Conservation (phyloP, 2,888 invertebrate species). For the Notocelia uddmanniana region DNA sequence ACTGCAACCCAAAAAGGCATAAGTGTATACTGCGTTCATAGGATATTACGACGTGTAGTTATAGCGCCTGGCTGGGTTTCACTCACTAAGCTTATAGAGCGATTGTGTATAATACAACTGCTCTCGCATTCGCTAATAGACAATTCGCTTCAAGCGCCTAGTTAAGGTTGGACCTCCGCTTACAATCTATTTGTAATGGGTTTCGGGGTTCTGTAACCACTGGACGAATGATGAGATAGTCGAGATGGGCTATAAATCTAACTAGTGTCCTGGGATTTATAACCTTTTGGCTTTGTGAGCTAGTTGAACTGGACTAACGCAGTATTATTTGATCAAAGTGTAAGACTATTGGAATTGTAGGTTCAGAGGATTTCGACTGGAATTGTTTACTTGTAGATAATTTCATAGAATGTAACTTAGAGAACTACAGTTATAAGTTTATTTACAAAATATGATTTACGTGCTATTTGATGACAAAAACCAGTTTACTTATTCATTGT, state of each 20-base stretch:
- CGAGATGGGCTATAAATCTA: neutral
- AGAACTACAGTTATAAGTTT: no score
- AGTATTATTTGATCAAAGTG: neutral
- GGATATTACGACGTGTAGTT: neutral
- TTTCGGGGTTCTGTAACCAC: neutral
- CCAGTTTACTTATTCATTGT: no score
- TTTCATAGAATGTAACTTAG: no score
- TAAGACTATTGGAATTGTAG: neutral
- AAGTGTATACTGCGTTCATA: neutral
- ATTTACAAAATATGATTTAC: no score
- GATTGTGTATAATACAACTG: neutral
- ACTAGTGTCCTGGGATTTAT: neutral
- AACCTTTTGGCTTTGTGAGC: neutral
- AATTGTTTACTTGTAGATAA: neutral
- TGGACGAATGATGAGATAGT: neutral
- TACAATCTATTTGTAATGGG: neutral
- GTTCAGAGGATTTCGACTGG: neutral
- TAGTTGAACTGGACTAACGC: neutral
- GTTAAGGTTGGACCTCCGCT: neutral
- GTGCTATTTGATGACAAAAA: no score
- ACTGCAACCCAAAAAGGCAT: neutral
- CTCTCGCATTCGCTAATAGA: neutral
- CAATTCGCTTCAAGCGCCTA: neutral
- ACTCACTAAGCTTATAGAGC: neutral
- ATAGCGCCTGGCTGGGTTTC: neutral